Base-by-base conservation (phyloP, 1,140 invertebrate genomes). In the Notospermus geniculatus region DNA sequence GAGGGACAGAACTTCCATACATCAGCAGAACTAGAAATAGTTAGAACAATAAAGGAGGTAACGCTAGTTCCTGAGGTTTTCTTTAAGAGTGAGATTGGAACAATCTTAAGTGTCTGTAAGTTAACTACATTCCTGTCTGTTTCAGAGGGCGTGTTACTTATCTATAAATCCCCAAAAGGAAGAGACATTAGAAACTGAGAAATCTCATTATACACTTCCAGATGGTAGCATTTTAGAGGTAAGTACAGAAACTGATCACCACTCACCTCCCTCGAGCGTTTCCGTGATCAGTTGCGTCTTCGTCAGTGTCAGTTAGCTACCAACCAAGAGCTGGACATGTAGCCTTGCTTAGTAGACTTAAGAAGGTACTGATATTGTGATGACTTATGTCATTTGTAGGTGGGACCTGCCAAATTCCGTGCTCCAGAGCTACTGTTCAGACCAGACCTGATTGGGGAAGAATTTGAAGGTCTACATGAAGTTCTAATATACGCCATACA, bases 11-110 rank as follows among this genome's bases (percentile, higher is more conserved):
- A 94, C 79, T 93, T 99, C 70, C 89, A 91, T 69, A 97, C 96
- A 1, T 93, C 95, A 22, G 95, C 97, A 23, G 97, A 99, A 80
- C 92, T 99, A 84, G 97, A 99, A 86, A 95, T 98, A 70, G 95
- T 99, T 27, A 89, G 90, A 75, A 91, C 90, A 29, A 94, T 99
- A 66, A 99, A 99, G 84, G 96, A 98, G 72, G 82, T 82, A 61
- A 32, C 63, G 52, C n/a, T n/a, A n/a, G n/a, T n/a, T n/a, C n/a
- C n/a, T n/a, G n/a, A n/a, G n/a, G n/a, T n/a, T n/a, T n/a, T n/a
- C n/a, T n/a, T n/a, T n/a, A n/a, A n/a, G n/a, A n/a, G n/a, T n/a
- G n/a, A n/a, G n/a, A n/a, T n/a, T n/a, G n/a, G n/a, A n/a, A n/a
- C n/a, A n/a, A n/a, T n/a, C n/a, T n/a, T n/a, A n/a, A n/a, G n/a